phyloP scores from a whole-genome alignment of 1,140 invertebrate genomes.

The Lepidurus couesii region DNA sequence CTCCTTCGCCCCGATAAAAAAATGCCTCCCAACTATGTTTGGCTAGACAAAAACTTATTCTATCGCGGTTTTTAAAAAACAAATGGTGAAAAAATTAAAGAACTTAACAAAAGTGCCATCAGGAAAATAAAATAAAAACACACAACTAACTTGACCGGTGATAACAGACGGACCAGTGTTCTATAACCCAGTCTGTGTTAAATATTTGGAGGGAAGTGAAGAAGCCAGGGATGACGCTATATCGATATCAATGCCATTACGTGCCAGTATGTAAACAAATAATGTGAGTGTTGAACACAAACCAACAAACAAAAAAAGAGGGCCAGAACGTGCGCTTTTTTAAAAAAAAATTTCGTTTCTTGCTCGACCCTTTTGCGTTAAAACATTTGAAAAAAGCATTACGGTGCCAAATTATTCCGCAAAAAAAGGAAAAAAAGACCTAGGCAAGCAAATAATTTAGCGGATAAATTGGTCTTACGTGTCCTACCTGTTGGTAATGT shows the following conservation, averaged over 20 bases:
- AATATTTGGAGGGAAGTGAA: not conserved
- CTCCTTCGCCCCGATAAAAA: not conserved
- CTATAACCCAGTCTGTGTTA: not conserved
- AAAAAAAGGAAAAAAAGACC: not conserved
- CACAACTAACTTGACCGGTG: not conserved
- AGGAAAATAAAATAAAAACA: not conserved
- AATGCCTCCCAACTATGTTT: not conserved
- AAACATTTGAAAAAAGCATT: not conserved
- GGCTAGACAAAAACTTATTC: not conserved
- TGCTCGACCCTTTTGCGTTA: not conserved
- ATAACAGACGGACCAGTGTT: constrained; percentile 21
- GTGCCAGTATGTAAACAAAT: constrained; percentile 11
- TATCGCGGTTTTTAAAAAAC: not conserved
- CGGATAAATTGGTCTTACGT: not conserved
- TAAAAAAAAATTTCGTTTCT: not conserved
- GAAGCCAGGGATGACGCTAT: not conserved
- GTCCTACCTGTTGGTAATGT: not conserved
- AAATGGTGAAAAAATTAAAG: not conserved
- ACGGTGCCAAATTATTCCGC: constrained; percentile 6
- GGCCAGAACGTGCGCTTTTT: not conserved
- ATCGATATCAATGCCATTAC: constrained; percentile 1
- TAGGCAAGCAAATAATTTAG: not conserved
- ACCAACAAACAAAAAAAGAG: not conserved
- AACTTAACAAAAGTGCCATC: not conserved
- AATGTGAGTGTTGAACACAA: not conserved